Percentiles rank a stretch among this genome's conserved stretches.
Evolutionary conservation across 1,140 invertebrate genomes (phyloP).

Genomic region (Aphaenogaster rudis): DNA sequence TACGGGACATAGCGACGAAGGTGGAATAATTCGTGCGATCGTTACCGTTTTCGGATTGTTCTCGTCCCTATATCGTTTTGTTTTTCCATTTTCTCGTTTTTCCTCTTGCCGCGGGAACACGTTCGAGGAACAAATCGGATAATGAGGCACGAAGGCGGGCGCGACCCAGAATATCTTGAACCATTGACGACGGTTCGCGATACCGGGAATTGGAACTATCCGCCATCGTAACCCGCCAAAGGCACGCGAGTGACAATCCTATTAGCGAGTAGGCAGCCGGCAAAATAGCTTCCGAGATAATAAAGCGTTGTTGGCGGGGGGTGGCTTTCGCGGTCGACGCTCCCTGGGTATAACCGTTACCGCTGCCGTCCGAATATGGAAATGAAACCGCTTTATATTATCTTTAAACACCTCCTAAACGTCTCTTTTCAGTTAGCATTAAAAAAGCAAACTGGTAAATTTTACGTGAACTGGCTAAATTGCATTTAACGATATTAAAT

Average conservation of each 20-base stretch:
- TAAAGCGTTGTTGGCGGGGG: conserved; percentile 66
- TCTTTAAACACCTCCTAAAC: neutral
- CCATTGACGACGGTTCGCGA: conserved; percentile 66
- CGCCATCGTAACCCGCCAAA: conserved; percentile 65
- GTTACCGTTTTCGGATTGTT: conserved; percentile 46
- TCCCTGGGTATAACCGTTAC: conserved; percentile 20
- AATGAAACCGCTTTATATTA: conserved; percentile 69
- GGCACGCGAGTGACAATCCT: conserved; percentile 78
- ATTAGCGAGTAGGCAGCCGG: conserved; percentile 76
- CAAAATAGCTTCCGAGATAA: conserved; percentile 77
- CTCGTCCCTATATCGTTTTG: neutral
- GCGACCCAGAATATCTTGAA: conserved; percentile 67
- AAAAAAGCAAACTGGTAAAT: conserved; percentile 22
- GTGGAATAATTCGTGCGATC: conserved; percentile 69
- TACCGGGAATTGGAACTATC: conserved; percentile 75
- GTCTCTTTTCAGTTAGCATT: conserved; percentile 61
- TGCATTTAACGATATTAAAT: conserved; percentile 10
- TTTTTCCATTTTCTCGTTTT: conserved; percentile 11
- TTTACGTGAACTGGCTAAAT: neutral
- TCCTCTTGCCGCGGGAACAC: neutral
- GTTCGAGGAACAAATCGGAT: neutral
- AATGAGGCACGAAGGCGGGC: conserved; percentile 64
- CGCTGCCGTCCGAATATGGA: conserved; percentile 52
- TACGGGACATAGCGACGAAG: conserved; percentile 58
- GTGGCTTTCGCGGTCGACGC: conserved; percentile 49